Evolutionary conservation across 2,888 invertebrate species (phyloP).

Genomic region (Drosophila multiciliata): DNA sequence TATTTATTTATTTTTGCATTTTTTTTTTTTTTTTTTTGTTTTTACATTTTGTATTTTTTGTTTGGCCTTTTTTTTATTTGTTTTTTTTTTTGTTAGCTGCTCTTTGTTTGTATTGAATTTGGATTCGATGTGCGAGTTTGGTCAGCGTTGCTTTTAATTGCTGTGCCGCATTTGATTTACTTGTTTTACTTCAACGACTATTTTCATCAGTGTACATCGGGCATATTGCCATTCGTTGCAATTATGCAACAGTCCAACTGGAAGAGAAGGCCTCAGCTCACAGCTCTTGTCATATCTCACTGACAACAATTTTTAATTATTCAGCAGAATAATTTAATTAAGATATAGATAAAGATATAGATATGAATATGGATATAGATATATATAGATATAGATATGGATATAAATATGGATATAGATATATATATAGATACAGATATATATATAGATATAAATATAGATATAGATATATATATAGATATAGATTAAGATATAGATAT

Average conservation of each 20-base stretch:
- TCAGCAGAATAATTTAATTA: not conserved
- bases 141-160: constrained; percentile 65
- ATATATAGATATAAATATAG: no score
- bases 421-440: no score
- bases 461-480: no score
- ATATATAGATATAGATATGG: no score
- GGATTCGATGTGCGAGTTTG: constrained; percentile 4
- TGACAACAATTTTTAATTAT: not conserved
- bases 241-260: not conserved
- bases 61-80: constrained; percentile 18
- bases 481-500: no score
- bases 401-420: no score
- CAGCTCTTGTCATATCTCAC: not conserved
- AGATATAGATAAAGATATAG: no score
- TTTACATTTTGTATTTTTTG: not conserved
- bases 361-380: no score
- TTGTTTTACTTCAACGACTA: constrained; percentile 13
- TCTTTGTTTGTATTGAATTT: constrained; percentile 21
- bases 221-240: not conserved
- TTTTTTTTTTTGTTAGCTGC: constrained; percentile 1
- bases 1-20: constrained; percentile 6
- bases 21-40: constrained; percentile 8
- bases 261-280: no score
- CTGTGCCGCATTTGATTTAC: constrained; percentile 70
- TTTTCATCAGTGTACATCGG: not conserved